phyloP scores from a whole-genome alignment of 2,888 invertebrate genomes.

The Pasiphila rectangulata region DNA sequence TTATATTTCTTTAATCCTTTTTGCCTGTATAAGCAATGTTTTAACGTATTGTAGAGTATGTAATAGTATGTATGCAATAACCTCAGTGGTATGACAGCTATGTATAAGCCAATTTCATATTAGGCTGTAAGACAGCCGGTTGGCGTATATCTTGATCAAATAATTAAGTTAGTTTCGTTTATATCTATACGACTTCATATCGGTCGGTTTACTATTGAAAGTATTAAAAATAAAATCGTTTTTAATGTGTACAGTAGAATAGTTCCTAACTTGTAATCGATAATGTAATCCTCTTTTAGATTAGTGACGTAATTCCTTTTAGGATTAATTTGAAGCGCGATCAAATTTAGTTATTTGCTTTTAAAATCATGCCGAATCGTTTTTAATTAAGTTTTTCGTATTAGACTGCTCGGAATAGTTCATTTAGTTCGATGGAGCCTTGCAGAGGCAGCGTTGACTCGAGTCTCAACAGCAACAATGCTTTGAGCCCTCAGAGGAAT shows the following conservation, averaged over 20 bases:
- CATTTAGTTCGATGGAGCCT: slow-evolving; percentile 51
- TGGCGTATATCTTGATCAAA: slow-evolving; percentile 41
- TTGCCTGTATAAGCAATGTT: slow-evolving; percentile 64
- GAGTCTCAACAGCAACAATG: slow-evolving; percentile 75
- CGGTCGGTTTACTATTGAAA: slow-evolving; percentile 44
- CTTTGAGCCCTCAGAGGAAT: slow-evolving; percentile 45
- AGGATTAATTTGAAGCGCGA: slow-evolving; percentile 39
- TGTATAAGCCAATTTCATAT: slow-evolving; percentile 34
- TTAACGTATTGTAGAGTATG: slow-evolving; percentile 55
- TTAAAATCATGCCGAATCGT: slow-evolving; percentile 47
- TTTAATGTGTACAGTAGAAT: slow-evolving; percentile 76
- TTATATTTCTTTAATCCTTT: slow-evolving; percentile 67
- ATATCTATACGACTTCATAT: slow-evolving; percentile 29
- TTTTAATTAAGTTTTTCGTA: slow-evolving; percentile 52
- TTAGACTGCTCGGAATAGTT: slow-evolving; percentile 74
- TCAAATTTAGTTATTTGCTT: slow-evolving; percentile 54
- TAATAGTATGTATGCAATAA: slow-evolving; percentile 46
- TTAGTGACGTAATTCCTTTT: slow-evolving; percentile 54
- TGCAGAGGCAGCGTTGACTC: slow-evolving; percentile 66
- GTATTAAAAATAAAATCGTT: slow-evolving; percentile 55
- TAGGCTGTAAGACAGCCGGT: slow-evolving; percentile 62
- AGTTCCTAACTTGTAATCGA: slow-evolving; percentile 78
- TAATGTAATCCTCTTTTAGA: slow-evolving; percentile 72
- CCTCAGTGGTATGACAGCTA: slow-evolving; percentile 55
- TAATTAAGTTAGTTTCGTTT: slow-evolving; percentile 36